Conservation (phyloP, 2,888 invertebrate species). For the Blomia tropicalis region DNA sequence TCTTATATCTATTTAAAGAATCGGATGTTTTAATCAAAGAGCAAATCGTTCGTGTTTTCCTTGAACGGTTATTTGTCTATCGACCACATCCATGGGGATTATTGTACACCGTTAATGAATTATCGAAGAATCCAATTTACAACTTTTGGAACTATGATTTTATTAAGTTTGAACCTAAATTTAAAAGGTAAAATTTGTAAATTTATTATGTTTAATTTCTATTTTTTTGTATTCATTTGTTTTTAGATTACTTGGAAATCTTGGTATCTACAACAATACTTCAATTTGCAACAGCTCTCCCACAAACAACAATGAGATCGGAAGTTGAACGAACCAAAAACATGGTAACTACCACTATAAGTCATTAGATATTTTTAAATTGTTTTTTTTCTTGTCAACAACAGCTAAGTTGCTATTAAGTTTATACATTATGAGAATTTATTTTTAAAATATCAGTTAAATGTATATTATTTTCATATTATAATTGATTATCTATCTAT, state of each 20-base stretch:
- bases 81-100: conserved; percentile 98
- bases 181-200: conserved; percentile 62
- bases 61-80: conserved; percentile 92
- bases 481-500: not conserved
- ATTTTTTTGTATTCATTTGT: not conserved
- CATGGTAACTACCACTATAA: not conserved
- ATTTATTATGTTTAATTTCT: not conserved
- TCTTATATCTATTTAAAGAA: conserved; percentile 90
- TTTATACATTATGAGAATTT: not conserved
- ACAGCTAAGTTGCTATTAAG: too few species aligned
- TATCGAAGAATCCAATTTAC: conserved; percentile 94
- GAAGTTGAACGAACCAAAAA: too few species aligned
- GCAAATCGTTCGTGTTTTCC: conserved; percentile 83
- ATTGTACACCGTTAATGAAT: conserved; percentile 92
- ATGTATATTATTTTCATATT: not conserved
- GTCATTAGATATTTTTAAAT: not conserved
- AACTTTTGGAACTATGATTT: conserved; percentile 99
- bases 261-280: not conserved
- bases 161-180: conserved; percentile 97
- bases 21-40: conserved; percentile 89
- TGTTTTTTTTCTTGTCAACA: too few species aligned
- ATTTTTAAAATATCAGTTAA: not conserved
- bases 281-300: too few species aligned
- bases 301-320: too few species aligned
- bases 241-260: not conserved